Conservation (phyloP, 2,888 invertebrate genomes). For the Dryobotodes eremita region DNA sequence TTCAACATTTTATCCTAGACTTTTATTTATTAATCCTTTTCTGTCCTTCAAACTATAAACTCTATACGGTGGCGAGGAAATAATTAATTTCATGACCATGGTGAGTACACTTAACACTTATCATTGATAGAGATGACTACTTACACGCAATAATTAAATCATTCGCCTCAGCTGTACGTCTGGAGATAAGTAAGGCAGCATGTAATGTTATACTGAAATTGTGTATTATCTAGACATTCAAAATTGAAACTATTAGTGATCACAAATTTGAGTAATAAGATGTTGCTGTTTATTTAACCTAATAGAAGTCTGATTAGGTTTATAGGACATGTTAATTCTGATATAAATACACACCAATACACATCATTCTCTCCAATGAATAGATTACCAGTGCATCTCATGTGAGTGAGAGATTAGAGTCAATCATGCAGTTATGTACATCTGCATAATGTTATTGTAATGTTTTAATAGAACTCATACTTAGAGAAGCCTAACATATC, state of each 20-base stretch:
- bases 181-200: constrained; percentile 26
- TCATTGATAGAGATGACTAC: constrained; percentile 20
- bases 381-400: background rate
- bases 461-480: background rate
- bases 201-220: background rate
- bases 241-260: constrained; percentile 14
- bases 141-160: constrained; percentile 44
- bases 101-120: constrained; percentile 2
- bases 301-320: constrained; percentile 19
- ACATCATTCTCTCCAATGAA: background rate
- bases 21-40: background rate
- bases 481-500: background rate
- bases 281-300: constrained; percentile 29
- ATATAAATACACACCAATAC: constrained; percentile 19
- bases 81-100: constrained; percentile 29
- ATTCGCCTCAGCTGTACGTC: constrained; percentile 14
- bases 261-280: constrained; percentile 20
- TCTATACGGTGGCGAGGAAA: background rate
- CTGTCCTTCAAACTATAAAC: background rate
- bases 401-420: background rate
- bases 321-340: constrained; percentile 31
- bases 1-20: background rate
- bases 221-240: constrained; percentile 5
- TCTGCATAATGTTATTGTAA: constrained; percentile 4
- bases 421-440: background rate